These are phyloP conservation scores for Arenaria interpres DNA, from an alignment of 2,113 vertebrate species.

Conservation along the genomic window DNA sequence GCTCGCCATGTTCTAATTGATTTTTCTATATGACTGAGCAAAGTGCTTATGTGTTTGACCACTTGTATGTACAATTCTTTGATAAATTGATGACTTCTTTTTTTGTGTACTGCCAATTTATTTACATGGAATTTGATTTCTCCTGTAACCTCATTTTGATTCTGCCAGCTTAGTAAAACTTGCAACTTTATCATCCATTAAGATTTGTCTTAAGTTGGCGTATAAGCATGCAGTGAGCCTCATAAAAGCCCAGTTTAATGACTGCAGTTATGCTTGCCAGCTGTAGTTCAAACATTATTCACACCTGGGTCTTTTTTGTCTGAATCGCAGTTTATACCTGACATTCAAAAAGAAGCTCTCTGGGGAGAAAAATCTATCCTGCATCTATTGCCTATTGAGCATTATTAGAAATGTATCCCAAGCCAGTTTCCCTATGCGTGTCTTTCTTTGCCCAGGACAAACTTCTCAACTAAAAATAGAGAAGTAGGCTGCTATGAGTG, in stretches of 20 bases:
- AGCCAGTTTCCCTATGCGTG: not conserved
- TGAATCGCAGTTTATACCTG: not conserved
- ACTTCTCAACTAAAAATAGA: conserved; percentile 43
- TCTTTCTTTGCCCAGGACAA: conserved; percentile 14
- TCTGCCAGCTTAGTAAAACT: not conserved
- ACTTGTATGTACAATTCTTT: not conserved
- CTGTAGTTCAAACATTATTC: not conserved
- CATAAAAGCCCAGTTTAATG: conserved; percentile 3
- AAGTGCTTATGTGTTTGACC: not conserved
- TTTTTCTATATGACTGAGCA: not conserved
- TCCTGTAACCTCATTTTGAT: not conserved
- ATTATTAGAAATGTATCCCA: conserved; percentile 13
- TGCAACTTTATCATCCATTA: not conserved
- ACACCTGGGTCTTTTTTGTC: not conserved
- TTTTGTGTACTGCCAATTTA: not conserved
- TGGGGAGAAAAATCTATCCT: not conserved
- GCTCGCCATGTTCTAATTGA: not conserved
- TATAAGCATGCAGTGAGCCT: not conserved
- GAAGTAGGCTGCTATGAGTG: conserved; percentile 39
- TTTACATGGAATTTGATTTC: not conserved
- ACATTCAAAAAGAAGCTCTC: not conserved
- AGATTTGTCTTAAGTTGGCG: not conserved
- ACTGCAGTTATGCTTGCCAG: not conserved
- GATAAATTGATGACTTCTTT: not conserved
- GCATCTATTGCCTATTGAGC: not conserved